Base-by-base conservation (phyloP, 2,797 vertebrate genomes). In the Huso huso region DNA sequence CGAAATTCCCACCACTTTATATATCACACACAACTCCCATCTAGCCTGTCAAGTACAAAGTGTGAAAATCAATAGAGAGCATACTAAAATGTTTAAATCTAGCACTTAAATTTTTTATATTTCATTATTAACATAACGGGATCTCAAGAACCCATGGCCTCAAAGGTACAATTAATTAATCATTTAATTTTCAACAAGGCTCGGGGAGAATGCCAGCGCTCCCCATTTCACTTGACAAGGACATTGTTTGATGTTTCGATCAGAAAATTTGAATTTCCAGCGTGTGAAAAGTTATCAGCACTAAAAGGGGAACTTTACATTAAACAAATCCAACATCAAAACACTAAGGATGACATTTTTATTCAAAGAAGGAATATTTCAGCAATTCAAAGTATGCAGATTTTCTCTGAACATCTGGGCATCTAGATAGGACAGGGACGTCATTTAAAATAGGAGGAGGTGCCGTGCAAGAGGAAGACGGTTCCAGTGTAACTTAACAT, bases 241-340 rank as follows among this genome's bases (percentile, higher is more conserved):
- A 65, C 63, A 74, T 71, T 48, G 73, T 88, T 86, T 89, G 85
- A 88, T 88, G 82, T 79, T 51, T 13, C 74, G 79, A 85, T 84
- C 79, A 77, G 51, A 83, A 82, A 82, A 82, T 84, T 81, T 86
- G 84, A 83, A 87, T n/a, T n/a, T n/a, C n/a, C n/a, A n/a, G n/a
- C 82, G 77, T 81, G 80, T 84, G 82, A 85, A 87, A 90, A 90
- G 84, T 88, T 87, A 81, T 84, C 83, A 80, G 82, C 78, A 75
- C 83, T 83, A 63, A 88, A 67, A 85, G 84, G 83, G 83, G 84
- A 88, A 89, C 86, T 90, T 84, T 81, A 88, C 83, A 87, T 88
- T 77, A 89, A 88, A 87, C 81, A 81, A 76, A 80, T 84, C 80
- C 82, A 66, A 87, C 86, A 87, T 89, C 87, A 90, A 88, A 89